These are phyloP conservation scores for Pachypanchax playfairii DNA, from an alignment of 2,113 vertebrate species.

Conservation along the genomic window DNA sequence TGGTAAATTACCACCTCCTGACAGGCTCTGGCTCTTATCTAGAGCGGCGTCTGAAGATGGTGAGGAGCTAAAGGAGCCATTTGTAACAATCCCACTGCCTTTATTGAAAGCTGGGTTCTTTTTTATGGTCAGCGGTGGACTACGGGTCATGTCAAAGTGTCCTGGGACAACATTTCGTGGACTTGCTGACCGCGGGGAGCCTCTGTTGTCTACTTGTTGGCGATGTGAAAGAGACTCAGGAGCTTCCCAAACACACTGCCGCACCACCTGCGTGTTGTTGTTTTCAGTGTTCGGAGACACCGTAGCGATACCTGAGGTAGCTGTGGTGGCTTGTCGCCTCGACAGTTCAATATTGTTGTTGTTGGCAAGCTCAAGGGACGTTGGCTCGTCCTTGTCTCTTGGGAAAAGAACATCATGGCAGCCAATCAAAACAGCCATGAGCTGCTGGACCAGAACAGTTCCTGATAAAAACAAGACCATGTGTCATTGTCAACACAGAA, in stretches of 20 bases:
- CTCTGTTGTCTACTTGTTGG: conserved; percentile 77
- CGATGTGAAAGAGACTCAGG: conserved; percentile 83
- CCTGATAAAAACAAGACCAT: conserved; percentile 74
- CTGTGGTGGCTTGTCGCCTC: conserved; percentile 68
- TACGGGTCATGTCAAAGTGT: conserved; percentile 86
- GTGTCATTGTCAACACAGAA: neutral
- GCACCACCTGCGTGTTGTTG: conserved; percentile 80
- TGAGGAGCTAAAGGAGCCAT: conserved; percentile 94
- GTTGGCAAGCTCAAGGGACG: conserved; percentile 79
- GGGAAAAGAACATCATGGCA: conserved; percentile 89
- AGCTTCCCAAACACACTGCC: conserved; percentile 90
- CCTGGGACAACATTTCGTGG: conserved; percentile 83
- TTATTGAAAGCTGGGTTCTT: conserved; percentile 96
- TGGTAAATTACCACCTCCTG: conserved; percentile 75
- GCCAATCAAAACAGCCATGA: conserved; percentile 97
- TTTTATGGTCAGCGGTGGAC: conserved; percentile 89
- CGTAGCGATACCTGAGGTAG: conserved; percentile 31
- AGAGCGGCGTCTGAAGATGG: conserved; percentile 77
- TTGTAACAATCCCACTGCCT: conserved; percentile 97
- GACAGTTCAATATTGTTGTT: conserved; percentile 87
- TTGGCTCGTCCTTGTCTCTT: conserved; percentile 78
- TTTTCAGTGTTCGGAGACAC: conserved; percentile 87
- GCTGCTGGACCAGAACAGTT: conserved; percentile 93
- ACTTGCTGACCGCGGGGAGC: conserved; percentile 85
- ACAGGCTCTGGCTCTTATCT: conserved; percentile 84